phyloP scores from a whole-genome alignment of 1,140 invertebrate species.

The Archivesica marissinica region DNA sequence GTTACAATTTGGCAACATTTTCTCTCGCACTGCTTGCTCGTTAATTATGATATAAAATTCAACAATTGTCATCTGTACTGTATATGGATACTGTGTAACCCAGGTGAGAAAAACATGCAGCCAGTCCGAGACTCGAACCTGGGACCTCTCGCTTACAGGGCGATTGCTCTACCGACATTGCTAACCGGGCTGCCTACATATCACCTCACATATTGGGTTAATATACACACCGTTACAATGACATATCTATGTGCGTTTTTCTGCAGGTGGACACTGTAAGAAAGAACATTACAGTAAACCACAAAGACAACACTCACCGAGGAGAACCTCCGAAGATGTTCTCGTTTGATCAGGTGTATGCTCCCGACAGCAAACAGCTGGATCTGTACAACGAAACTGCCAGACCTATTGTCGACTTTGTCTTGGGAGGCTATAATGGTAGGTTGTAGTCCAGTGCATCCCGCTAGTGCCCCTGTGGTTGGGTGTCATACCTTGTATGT shows the following conservation, averaged over 20 bases:
- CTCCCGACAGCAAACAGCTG: conserved; percentile 87
- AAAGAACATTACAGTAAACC: conserved; percentile 91
- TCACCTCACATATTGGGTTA: no score
- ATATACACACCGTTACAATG: no score
- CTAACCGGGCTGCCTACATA: no score
- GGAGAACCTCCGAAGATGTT: conserved; percentile 90
- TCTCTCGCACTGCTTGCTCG: no score
- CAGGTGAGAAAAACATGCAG: no score
- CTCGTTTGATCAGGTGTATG: conserved; percentile 91
- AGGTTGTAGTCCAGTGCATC: no score
- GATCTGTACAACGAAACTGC: conserved; percentile 96
- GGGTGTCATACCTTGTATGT: no score
- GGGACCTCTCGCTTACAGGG: no score
- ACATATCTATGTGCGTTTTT: neutral
- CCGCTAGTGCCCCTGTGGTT: no score
- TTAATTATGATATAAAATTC: neutral
- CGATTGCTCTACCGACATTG: no score
- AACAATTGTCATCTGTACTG: neutral
- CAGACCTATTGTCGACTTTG: conserved; percentile 95
- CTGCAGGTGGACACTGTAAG: conserved; percentile 89
- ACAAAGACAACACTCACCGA: conserved; percentile 85
- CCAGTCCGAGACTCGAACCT: no score
- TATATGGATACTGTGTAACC: neutral
- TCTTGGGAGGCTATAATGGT: conserved; percentile 97
- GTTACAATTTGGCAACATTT: no score